Base-by-base conservation (phyloP, 1,140 invertebrate genomes). In the Drosophila ananassae region DNA sequence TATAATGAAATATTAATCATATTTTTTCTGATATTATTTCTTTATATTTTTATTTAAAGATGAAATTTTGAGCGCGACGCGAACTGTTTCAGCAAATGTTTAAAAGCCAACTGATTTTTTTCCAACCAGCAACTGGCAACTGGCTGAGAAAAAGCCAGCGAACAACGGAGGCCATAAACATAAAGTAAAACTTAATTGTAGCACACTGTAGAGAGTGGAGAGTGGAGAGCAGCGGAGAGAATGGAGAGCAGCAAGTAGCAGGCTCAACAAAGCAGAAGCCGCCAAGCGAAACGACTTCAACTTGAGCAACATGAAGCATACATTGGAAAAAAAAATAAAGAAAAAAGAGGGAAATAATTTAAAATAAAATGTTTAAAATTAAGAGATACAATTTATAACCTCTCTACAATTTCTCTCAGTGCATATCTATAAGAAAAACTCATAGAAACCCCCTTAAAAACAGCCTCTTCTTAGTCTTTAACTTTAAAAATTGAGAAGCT, bases 111-210 rank as follows among this genome's bases (percentile, higher is more conserved):
- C 89, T 82, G 66, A 87, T 76, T 56, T 82, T 78, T 81, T 79
- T 77, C 25, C 54, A 67, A 60, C 68, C 52, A 73, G 57, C 46
- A 30, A 55, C 64, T 56, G 56, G 79, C 72, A 85, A 32, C 9
- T 51, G 84, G 82, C 69, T 82, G 82, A 81, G 81, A 79, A 76
- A 73, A 56, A 73, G 68, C 68, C 84, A 77, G 37, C 37, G 46
- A 59, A 44, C 66, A 73, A 61, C 61, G 68, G 79, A 71, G 77
- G 79, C 79, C 68, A 79, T 84, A 89, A 89, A 73, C 77, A 89
- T 89, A 89, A 89, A 89, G 83, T 89, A 84, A 83, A 84, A 89
- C 84, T 89, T 84, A 89, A 89, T 89, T 89, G 84, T 89, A 89
- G 60, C 84, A 89, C 37, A 25, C 1, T 5, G 44, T 21, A 41